Evolutionary conservation across 2,888 invertebrate species (phyloP).

Genomic region (Agrotis segetum): DNA sequence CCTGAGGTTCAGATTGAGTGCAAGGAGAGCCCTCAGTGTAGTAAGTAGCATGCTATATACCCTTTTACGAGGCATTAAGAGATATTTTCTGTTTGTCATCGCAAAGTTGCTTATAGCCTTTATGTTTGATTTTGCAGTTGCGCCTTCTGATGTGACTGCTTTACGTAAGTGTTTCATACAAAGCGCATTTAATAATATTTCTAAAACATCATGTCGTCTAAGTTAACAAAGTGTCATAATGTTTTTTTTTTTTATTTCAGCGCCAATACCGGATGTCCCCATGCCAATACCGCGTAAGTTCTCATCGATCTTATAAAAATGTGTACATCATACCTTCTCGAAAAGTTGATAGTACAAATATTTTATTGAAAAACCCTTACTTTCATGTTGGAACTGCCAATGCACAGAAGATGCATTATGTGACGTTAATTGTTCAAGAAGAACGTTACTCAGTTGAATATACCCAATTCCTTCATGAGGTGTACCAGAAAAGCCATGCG

Average conservation of each 20-base stretch:
- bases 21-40: constrained; percentile 76
- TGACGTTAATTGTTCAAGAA: constrained; percentile 47
- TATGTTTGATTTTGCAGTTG: constrained; percentile 55
- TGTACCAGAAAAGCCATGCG: background rate
- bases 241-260: constrained; percentile 56
- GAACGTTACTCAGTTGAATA: constrained; percentile 60
- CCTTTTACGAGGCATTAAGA: background rate
- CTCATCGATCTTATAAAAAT: constrained; percentile 10
- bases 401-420: constrained; percentile 51
- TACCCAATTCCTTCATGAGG: constrained; percentile 25
- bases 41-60: constrained; percentile 66
- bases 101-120: background rate
- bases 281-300: constrained; percentile 67
- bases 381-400: constrained; percentile 45
- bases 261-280: constrained; percentile 62
- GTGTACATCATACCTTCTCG: background rate
- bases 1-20: constrained; percentile 77
- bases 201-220: background rate
- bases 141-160: constrained; percentile 61
- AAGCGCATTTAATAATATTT: background rate
- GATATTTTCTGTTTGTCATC: background rate
- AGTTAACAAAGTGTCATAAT: background rate
- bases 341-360: background rate
- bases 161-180: constrained; percentile 64
- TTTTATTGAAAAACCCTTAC: constrained; percentile 8